Evolutionary conservation across 2,113 vertebrate genomes (phyloP), one percentile per base, ranked within the genome.

Genomic region (Chelonoidis abingdonii): DNA sequence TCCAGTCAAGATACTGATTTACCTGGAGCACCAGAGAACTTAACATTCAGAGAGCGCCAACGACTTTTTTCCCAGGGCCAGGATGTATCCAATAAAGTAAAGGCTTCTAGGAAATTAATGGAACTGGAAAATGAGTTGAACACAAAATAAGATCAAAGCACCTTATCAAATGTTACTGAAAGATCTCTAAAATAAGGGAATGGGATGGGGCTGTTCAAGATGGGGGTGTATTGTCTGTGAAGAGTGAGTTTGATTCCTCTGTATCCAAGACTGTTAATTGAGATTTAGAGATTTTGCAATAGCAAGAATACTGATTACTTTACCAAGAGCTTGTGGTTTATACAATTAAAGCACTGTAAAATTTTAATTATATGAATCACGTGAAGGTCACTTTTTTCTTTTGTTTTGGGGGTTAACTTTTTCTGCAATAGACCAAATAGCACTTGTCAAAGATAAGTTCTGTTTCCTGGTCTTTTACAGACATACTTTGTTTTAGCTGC

Each of bases 91-190:
- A 98, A 99, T 97, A 99, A 99, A 98, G 99, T 99, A 79, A 99
- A 99, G 93, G 99, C 99, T 80, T 99, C 99, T 22, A 99, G 99
- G 76, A 99, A 99, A 97, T 97, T 99, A 86, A 99, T 99, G 97
- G 99, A 99, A 97, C 98, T 99, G 98, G 99, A 99, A 98, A 99
- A 99, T 84, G 99, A 99, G 95, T 98, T 99, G 95, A 99, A 99
- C 98, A 99, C 99, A 62, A 99, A 99, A 94, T 98, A 98, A 98
- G 96, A 85, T 90, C 83, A 89, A 93, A 91, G 95, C 96, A 96
- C 97, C 98, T 98, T 96, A 97, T 87, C 56, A 80, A 91, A 86
- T 94, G 57, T 96, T 81, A 89, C 31, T 17, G 93, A 97, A 80
- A 95, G 88, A 92, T 95, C 86, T 97, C 87, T 86, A 76, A 88